Base-by-base conservation (phyloP, 2,797 vertebrate species). In the Neosilurus mollespiculum region DNA sequence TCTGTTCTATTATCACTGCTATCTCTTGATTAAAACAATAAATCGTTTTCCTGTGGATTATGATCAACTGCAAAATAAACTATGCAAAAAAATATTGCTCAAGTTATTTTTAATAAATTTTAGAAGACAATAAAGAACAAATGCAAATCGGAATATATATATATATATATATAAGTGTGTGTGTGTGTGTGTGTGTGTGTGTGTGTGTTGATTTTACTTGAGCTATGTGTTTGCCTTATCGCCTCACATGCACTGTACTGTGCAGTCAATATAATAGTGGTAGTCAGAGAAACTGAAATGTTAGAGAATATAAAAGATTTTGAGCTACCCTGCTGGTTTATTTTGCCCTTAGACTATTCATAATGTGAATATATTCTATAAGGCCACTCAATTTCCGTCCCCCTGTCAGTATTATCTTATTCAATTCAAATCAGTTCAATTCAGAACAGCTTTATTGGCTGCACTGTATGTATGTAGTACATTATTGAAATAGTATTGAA, bases 211-310 rank as follows among this genome's bases (percentile, higher is more conserved):
- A 6, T 43, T 78, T 69, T 62, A 30, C 26, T 70, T 53, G 15
- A 77, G 34, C 49, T 66, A 4, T 66, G 58, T 34, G 18, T 78
- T 67, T 66, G 53, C 43, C 14, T 70, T 34, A n/a, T 24, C 62
- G 59, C 37, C 9, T 53, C 43, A 80, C 15, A 37, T 80, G 65
- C 61, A 56, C 51, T 43, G 30, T 61, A 37, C 18, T 70, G 79
- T 69, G 78, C 58, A 53, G 16, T 37, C 30, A n/a, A 62, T 20
- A 67, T 12, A 56, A 26, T 26, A 11, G 54, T 67, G 64, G 53
- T 30, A 69, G 81, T 69, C 81, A 83, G 61, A 76, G 71, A 30
- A 82, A 77, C 73, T 78, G 82, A 83, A 51, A 61, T 30, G 75
- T 53, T 83, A 30, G 54, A 59, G 34, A 83, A 64, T 54, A 53